Base-by-base conservation (phyloP, 2,888 invertebrate species). In the Synergus umbraculus region DNA sequence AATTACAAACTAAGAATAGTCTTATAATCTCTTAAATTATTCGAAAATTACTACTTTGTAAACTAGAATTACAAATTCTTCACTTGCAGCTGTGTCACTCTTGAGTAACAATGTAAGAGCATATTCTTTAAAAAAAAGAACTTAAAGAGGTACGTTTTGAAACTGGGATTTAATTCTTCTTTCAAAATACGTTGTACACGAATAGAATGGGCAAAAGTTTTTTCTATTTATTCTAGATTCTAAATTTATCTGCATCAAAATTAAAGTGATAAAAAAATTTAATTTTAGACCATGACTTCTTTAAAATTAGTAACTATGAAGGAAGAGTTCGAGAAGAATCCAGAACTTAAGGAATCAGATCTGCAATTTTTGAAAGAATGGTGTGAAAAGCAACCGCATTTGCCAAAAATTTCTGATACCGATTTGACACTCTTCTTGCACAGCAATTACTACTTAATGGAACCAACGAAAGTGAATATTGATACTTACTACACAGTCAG, bases 401-500 rank as follows among this genome's bases (percentile, higher is more conserved):
- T 96, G 79, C 94, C 95, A 0, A 89, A 93, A 84, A 93, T 93
- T 87, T 85, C 93, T 88, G 95, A 95, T 79, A 86, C 93, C 76
- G 95, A 95, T 82, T 92, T 95, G 13, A 94, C 95, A 76, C 90
- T 96, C 58, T 95, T 95, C 80, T 94, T 95, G 84, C 95, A 96
- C 90, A 95, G 95, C 88, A 96, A 96, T 90, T 93, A 94, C 79
- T 94, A 94, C 85, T 95, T 95, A 83, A 92, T 95, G 76, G 96
- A 96, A 85, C 93, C 94, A 22, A 93, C 96, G 0, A 96, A 96
- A 89, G 93, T 93, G 67, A 95, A 96, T 12, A 93, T 96, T 54
- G 96, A 97, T 86, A 93, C 94, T 0, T 94, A 95, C 90, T 95
- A 94, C 86, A 96, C 96, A 0, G 92, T 95, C 9, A 94, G 94